A percentile compares a stretch with the other conserved stretches of the same genome.
These are phyloP conservation scores for Pomacea maculata DNA, from an alignment of 1,140 invertebrate genomes.

Conservation along the genomic window DNA sequence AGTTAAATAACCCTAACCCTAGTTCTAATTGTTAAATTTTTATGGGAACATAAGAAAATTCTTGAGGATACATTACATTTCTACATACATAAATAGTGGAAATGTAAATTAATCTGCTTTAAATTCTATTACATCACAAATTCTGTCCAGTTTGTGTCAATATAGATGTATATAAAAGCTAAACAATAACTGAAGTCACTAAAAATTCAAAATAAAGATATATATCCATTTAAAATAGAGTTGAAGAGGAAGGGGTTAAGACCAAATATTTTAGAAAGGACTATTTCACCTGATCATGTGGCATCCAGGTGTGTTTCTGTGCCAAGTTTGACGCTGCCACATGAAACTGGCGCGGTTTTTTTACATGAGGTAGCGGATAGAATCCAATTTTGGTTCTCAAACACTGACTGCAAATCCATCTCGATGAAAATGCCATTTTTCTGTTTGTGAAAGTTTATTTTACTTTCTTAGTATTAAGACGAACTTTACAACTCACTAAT, in stretches of 20 bases:
- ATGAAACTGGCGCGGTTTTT: neutral
- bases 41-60: no score
- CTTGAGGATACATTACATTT: neutral
- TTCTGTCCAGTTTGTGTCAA: neutral
- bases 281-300: constrained; percentile 14
- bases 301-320: constrained; percentile 20
- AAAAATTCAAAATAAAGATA: neutral
- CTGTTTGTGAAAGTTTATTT: neutral
- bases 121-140: neutral
- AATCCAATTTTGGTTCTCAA: neutral
- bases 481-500: neutral
- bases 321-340: neutral
- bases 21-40: no score
- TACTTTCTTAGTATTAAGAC: neutral
- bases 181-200: neutral
- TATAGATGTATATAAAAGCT: neutral
- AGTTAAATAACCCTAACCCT: no score
- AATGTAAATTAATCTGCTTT: neutral
- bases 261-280: neutral
- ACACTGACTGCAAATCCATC: constrained; percentile 10
- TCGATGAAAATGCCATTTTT: constrained; percentile 6
- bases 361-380: neutral
- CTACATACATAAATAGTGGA: neutral
- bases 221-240: neutral
- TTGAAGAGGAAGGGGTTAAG: no score